These are phyloP conservation scores for Paraplagusia blochii DNA, from an alignment of 2,113 vertebrate genomes.

Conservation along the genomic window DNA sequence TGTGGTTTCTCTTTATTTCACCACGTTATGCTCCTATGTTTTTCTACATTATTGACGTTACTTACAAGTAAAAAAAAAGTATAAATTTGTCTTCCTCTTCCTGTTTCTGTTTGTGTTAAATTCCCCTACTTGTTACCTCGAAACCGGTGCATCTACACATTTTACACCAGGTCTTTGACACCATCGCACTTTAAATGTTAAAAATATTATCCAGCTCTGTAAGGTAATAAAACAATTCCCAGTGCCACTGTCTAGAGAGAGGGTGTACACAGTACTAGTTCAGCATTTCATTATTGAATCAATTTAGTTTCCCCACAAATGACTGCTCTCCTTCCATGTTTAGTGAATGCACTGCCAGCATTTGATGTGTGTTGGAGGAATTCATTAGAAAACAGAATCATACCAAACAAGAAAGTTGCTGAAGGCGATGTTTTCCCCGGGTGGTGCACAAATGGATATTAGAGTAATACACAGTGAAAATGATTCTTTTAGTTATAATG, in stretches of 20 bases:
- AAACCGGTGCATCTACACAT: too few species aligned
- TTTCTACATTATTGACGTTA: too few species aligned
- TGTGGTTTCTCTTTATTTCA: too few species aligned
- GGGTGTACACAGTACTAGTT: conserved; percentile 10
- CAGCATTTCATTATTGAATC: conserved; percentile 49
- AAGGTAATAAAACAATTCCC: conserved; percentile 10
- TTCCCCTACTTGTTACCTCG: too few species aligned
- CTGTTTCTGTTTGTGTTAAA: neutral
- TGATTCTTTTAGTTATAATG: conserved; percentile 25
- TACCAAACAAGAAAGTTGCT: conserved; percentile 31
- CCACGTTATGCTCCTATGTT: too few species aligned
- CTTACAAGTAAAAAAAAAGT: too few species aligned
- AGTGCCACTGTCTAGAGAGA: conserved; percentile 20
- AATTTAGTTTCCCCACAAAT: conserved; percentile 27
- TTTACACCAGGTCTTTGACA: neutral
- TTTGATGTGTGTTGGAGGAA: conserved; percentile 23
- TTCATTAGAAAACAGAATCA: conserved; percentile 22
- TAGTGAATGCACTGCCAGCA: conserved; percentile 10
- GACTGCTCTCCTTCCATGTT: conserved; percentile 39
- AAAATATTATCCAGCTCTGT: neutral
- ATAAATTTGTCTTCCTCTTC: too few species aligned
- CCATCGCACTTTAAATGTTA: neutral
- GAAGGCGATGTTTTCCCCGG: conserved; percentile 35
- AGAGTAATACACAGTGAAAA: conserved; percentile 39
- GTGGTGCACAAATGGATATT: conserved; percentile 30